These are phyloP conservation scores for Amblyornis subalaris DNA, from an alignment of 2,113 vertebrate genomes.

Conservation along the genomic window DNA sequence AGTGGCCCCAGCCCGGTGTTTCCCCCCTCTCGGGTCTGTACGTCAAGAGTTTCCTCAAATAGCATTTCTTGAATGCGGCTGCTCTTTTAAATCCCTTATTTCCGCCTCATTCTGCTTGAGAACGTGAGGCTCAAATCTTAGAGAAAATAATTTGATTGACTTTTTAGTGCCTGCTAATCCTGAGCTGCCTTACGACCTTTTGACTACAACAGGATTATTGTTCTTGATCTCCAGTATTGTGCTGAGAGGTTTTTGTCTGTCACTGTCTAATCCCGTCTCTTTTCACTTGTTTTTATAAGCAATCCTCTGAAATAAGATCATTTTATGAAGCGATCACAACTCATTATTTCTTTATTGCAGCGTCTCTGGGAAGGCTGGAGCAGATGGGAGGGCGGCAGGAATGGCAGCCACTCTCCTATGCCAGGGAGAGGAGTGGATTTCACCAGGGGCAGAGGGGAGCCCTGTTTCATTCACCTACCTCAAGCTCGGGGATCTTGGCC, in stretches of 20 bases:
- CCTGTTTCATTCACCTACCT: conserved; percentile 62
- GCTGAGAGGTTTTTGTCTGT: conserved; percentile 38
- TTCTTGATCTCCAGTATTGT: conserved; percentile 29
- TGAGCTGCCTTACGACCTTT: conserved; percentile 47
- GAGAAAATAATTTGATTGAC: conserved; percentile 42
- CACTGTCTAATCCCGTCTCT: neutral
- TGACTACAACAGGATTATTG: conserved; percentile 61
- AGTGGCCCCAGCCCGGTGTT: neutral
- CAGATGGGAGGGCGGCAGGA: neutral
- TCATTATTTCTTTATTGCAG: conserved; percentile 22
- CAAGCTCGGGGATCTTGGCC: conserved; percentile 71
- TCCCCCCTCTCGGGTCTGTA: neutral
- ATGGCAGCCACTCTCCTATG: accelerated
- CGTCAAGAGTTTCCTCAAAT: neutral
- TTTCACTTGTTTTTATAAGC: conserved; percentile 49
- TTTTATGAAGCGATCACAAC: conserved; percentile 19
- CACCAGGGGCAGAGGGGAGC: neutral
- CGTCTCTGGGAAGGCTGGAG: neutral
- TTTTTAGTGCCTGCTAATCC: conserved; percentile 48
- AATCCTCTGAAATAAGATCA: conserved; percentile 42
- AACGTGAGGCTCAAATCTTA: neutral
- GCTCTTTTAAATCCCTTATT: conserved; percentile 12
- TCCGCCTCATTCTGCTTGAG: conserved; percentile 1
- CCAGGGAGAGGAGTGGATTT: neutral
- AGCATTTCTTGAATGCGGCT: neutral